Conservation (phyloP, 2,888 invertebrate genomes). For the Halocaridina rubra region DNA sequence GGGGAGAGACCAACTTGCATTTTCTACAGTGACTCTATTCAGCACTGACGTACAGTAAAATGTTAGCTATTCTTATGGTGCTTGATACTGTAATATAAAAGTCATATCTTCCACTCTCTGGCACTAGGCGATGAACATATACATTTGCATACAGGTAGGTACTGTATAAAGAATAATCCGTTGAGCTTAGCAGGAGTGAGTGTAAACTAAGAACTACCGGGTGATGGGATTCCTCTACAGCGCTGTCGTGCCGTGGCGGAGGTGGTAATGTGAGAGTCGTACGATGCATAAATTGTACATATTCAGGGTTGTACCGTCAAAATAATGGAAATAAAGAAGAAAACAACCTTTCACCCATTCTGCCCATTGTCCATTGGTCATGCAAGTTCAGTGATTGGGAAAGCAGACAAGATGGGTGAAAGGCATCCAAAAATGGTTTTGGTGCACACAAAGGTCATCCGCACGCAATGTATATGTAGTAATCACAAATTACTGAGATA, state of each 20-base stretch:
- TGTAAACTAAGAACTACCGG: not conserved
- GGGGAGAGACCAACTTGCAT: not conserved
- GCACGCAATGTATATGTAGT: too few relatives aligned
- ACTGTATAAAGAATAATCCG: not conserved
- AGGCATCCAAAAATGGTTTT: not conserved
- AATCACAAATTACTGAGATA: too few relatives aligned
- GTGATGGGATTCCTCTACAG: not conserved
- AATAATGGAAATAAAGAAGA: not conserved
- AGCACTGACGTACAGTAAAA: not conserved
- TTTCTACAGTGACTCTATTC: not conserved
- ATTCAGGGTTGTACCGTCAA: not conserved
- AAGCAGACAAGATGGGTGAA: not conserved
- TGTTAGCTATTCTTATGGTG: not conserved
- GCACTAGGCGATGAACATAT: not conserved
- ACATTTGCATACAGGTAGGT: not conserved
- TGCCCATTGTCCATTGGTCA: not conserved
- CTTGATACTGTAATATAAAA: not conserved
- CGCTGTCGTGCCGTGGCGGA: not conserved
- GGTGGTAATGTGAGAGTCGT: not conserved
- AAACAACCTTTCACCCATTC: not conserved
- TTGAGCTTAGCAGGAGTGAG: not conserved
- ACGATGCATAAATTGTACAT: not conserved
- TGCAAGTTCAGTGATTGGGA: not conserved
- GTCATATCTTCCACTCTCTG: not conserved
- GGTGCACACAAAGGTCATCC: not conserved